Base-by-base conservation (phyloP, 2,797 vertebrate genomes). In the Halcyon chelicuti region DNA sequence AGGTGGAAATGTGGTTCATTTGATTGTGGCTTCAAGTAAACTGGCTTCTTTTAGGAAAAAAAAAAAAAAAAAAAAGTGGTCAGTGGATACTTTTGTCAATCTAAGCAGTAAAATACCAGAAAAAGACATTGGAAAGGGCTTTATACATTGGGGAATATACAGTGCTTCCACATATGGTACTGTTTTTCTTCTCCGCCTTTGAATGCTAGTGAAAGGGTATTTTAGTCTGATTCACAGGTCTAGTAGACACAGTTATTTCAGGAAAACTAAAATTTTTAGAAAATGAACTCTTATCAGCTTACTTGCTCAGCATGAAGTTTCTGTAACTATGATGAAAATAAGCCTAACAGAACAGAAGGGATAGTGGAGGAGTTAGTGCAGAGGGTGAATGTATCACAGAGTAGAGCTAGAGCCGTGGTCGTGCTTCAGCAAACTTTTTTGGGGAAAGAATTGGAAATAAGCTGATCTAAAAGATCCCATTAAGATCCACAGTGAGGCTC, bases 341-440 rank as follows among this genome's bases (percentile, higher is more conserved):
- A 92, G 66, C 37, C 39, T 29, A 25, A 70, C 14, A 3, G 74
- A 96, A 57, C 94, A 95, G 93, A 92, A 88, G 74, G 86, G 37
- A 83, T 71, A 79, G 74, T 10, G 28, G 93, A 90, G 94, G 90
- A 80, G 94, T 86, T 58, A 14, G 71, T 90, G 54, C 74, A 75
- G 79, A 60, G 72, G 46, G 73, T 73, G 67, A 84, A 31, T n/a
- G 19, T 75, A 7, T 61, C 14, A 19, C 71, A 77, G 82, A 49
- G 46, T 70, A 75, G 86, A 93, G 73, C 60, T 44, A 62, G 28
- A 61, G 28, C 52, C 78, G 35, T 61, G 63, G 46, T 91, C 1
- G 2, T 86, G 68, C 78, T 92, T 96, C 74, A 91, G 85, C 14
- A 71, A 51, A 78, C 7, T 29, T 49, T 52, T 42, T 71, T 58